Evolutionary conservation across 2,888 invertebrate species (phyloP).

Genomic region (Catocala sponsa): DNA sequence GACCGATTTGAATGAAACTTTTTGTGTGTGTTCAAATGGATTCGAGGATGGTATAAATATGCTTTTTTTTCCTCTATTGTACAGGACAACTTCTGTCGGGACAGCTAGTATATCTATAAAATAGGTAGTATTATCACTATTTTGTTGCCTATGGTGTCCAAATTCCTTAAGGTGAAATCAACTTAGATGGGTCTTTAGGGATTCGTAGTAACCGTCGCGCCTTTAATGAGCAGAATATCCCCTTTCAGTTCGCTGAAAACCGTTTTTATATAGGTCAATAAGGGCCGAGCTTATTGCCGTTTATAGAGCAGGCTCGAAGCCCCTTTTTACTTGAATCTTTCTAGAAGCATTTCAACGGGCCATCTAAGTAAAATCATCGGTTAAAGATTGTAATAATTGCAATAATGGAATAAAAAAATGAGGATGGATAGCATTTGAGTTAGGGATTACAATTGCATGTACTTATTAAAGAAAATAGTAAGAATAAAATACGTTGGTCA

Average conservation of each 20-base stretch:
- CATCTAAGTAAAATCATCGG: background rate
- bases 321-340: constrained; percentile 4
- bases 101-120: too few relatives aligned
- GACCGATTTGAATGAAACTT: too few relatives aligned
- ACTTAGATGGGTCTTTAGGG: constrained; percentile 8
- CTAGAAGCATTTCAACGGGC: background rate
- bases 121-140: background rate
- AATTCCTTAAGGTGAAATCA: constrained; percentile 7
- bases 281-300: constrained; percentile 18
- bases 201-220: constrained; percentile 15
- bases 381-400: background rate
- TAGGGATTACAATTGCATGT: too few relatives aligned
- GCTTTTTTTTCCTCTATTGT: too few relatives aligned
- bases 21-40: too few relatives aligned
- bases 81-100: too few relatives aligned
- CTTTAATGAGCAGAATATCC: constrained; percentile 19
- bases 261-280: constrained; percentile 26
- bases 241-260: constrained; percentile 20
- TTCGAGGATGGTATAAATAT: too few relatives aligned
- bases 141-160: background rate
- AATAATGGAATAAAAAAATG: background rate
- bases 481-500: too few relatives aligned
- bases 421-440: too few relatives aligned
- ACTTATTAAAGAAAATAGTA: too few relatives aligned
- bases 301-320: background rate